Percentiles rank a stretch among this genome's conserved stretches.
Conservation (phyloP, 2,113 vertebrate species). For the Accipiter virgatus region DNA sequence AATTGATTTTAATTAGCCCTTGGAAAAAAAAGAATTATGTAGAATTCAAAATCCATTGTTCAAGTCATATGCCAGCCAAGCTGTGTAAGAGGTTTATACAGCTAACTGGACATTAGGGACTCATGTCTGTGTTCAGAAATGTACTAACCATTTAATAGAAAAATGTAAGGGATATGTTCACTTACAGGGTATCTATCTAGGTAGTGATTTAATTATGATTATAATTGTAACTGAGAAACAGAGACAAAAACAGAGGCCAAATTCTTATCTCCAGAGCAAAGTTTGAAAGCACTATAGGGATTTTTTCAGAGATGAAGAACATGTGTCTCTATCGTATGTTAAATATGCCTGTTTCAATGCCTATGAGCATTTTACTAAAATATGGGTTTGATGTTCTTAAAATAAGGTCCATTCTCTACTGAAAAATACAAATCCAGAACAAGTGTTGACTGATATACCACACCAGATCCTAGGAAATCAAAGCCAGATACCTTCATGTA, state of each 20-base stretch:
- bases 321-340: neutral
- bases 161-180: constrained; percentile 1
- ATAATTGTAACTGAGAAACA: neutral
- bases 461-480: neutral
- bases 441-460: neutral
- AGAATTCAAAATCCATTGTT: constrained; percentile 68
- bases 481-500: neutral
- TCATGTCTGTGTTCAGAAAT: constrained; percentile 23
- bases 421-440: neutral
- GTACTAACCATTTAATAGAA: neutral
- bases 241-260: neutral
- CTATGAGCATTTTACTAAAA: neutral
- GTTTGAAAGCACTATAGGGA: neutral
- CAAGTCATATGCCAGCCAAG: constrained; percentile 53
- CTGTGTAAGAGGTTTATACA: constrained; percentile 20
- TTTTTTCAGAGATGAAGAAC: neutral
- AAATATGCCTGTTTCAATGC: neutral
- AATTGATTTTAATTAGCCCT: constrained; percentile 77
- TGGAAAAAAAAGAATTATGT: constrained; percentile 45
- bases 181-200: neutral
- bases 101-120: constrained; percentile 57
- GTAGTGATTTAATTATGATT: neutral
- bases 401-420: neutral
- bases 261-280: neutral
- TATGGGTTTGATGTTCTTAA: neutral